Percentiles rank a stretch among this genome's conserved stretches.
phyloP scores from a whole-genome alignment of 2,113 vertebrate species.

The Lethenteron reissneri region DNA sequence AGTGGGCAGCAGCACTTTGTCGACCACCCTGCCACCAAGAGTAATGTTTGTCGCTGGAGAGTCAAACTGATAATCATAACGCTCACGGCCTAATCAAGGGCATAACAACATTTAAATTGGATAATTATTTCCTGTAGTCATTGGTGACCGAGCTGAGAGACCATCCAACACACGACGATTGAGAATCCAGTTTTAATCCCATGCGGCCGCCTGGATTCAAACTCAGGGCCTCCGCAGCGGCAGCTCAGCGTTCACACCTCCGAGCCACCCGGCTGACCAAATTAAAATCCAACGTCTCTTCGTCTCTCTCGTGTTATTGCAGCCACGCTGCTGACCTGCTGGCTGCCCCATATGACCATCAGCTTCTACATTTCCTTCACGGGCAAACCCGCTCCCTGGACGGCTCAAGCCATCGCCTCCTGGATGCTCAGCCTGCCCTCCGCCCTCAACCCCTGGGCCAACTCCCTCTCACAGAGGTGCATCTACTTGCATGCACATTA shows the following conservation, averaged over 20 bases:
- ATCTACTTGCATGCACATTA: background rate
- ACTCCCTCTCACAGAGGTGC: constrained; percentile 2
- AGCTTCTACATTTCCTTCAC: constrained; percentile 5
- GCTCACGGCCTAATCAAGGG: background rate
- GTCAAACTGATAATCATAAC: background rate
- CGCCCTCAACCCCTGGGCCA: constrained; percentile 3
- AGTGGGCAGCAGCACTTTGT: background rate
- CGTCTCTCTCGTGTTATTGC: background rate
- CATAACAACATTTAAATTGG: background rate
- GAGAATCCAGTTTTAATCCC: background rate
- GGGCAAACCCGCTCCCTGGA: background rate
- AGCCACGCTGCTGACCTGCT: constrained; percentile 4
- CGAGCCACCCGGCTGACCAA: background rate
- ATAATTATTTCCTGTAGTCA: background rate
- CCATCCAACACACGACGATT: background rate
- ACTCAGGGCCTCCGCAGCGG: background rate
- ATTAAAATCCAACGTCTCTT: background rate
- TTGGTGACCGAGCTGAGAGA: background rate
- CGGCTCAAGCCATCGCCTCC: background rate
- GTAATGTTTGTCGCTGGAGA: background rate
- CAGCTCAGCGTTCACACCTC: background rate
- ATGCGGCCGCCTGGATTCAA: background rate
- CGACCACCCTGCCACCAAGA: background rate
- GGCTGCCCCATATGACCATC: constrained; percentile 4
- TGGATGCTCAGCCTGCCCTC: background rate